Conservation (phyloP, 2,797 vertebrate genomes). For the Rhabdophis nuchalis region DNA sequence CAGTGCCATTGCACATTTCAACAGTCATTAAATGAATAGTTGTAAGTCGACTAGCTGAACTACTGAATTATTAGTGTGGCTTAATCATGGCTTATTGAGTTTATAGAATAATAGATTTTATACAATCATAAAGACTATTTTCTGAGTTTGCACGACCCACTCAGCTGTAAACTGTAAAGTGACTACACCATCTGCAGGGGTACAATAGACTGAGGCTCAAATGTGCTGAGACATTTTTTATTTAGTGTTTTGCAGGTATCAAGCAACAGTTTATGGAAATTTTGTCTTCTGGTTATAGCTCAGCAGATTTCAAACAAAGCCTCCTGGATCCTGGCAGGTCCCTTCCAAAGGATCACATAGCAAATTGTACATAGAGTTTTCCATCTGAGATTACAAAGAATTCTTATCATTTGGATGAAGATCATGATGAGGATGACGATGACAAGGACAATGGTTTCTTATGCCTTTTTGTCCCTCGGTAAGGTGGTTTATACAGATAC, state of each 20-base stretch:
- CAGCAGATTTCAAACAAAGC: not conserved
- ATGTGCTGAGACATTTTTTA: not conserved
- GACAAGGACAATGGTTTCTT: not conserved
- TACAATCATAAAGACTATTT: not conserved
- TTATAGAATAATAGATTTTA: not conserved
- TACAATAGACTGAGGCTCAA: not conserved
- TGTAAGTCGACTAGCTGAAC: not conserved
- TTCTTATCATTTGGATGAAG: not conserved
- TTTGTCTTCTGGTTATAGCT: not conserved
- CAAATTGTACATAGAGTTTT: not conserved
- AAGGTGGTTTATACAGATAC: not conserved
- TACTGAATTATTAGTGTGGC: not conserved
- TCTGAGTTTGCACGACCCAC: not conserved
- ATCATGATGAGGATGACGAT: not conserved
- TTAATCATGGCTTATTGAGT: not conserved
- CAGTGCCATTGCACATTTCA: not conserved
- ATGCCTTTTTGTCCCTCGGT: not conserved
- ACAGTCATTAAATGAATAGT: not conserved
- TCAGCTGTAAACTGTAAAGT: not conserved
- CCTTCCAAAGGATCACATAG: not conserved
- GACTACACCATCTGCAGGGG: not conserved
- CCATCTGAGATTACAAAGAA: not conserved
- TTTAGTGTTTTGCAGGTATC: not conserved
- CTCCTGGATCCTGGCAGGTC: not conserved
- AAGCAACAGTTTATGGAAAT: not conserved